Conservation (phyloP, 2,888 invertebrate genomes). For the Pocota personata region DNA sequence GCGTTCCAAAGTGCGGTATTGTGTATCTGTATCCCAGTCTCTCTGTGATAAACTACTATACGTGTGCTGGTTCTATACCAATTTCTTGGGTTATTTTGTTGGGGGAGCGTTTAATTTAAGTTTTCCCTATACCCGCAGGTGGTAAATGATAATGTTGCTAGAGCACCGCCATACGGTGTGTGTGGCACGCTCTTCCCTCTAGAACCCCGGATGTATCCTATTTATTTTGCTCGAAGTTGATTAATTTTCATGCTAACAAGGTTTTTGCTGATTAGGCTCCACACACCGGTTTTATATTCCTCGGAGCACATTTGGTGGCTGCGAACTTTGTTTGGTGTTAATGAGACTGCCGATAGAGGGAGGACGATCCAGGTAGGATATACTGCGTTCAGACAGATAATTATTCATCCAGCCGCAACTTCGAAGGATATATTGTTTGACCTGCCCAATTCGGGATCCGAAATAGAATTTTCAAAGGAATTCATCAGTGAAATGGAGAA, state of each 20-base stretch:
- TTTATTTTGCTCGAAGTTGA: slow-evolving; percentile 70
- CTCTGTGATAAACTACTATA: slow-evolving; percentile 39
- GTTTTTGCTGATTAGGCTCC: slow-evolving; percentile 69
- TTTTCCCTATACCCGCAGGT: slow-evolving; percentile 57
- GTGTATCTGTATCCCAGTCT: background rate
- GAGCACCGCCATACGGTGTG: background rate
- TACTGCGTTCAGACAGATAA: slow-evolving; percentile 25
- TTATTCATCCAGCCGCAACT: slow-evolving; percentile 30
- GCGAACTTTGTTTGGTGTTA: slow-evolving; percentile 62
- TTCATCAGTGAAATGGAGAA: slow-evolving; percentile 5
- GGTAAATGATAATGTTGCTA: slow-evolving; percentile 59
- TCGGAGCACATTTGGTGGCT: slow-evolving; percentile 50
- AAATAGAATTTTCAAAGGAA: too few relatives aligned
- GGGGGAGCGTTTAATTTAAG: slow-evolving; percentile 63
- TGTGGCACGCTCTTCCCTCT: background rate
- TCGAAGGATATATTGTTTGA: slow-evolving; percentile 19
- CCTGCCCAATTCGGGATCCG: slow-evolving; percentile 34
- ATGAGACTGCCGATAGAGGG: slow-evolving; percentile 54
- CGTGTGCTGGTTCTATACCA: background rate
- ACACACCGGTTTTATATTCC: slow-evolving; percentile 19
- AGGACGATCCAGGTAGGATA: slow-evolving; percentile 20
- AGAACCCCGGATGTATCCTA: slow-evolving; percentile 57
- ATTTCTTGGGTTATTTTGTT: slow-evolving; percentile 44
- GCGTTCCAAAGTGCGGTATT: slow-evolving; percentile 39
- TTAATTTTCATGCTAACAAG: slow-evolving; percentile 73